Conservation (phyloP, 1,140 invertebrate species). For the Heliconius congener region DNA sequence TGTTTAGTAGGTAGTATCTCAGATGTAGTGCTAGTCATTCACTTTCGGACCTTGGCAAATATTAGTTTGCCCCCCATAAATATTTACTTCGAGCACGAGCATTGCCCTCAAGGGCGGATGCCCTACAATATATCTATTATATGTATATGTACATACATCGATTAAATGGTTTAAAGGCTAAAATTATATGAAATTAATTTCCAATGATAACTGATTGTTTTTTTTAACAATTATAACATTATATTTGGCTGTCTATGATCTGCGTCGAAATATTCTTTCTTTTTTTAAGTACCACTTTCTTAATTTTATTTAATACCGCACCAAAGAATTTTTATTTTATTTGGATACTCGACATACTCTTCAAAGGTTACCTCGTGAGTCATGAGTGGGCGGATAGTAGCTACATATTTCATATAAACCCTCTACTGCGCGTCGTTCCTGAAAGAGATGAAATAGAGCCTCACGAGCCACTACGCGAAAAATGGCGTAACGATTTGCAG, state of each 20-base stretch:
- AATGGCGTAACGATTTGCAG: constrained; percentile 82
- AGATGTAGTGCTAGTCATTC: not conserved
- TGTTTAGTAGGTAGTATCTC: not conserved
- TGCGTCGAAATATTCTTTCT: not conserved
- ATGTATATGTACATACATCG: not conserved
- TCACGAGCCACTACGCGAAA: constrained; percentile 66
- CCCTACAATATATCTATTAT: not conserved
- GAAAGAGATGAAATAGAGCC: constrained; percentile 71
- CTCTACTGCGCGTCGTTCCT: constrained; percentile 64
- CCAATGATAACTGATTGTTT: no score
- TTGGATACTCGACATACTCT: constrained; percentile 13
- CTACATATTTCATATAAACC: constrained; percentile 82
- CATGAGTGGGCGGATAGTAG: constrained; percentile 82
- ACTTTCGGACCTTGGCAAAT: not conserved
- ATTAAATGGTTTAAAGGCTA: not conserved
- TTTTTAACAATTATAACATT: no score
- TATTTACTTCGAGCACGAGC: constrained; percentile 1
- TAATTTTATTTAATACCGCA: not conserved
- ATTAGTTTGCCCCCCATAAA: not conserved
- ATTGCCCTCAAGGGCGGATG: not conserved
- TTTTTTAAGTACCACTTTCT: not conserved
- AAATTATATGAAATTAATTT: not conserved
- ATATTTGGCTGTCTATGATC: no score
- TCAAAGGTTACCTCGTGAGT: constrained; percentile 76
- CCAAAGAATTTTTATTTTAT: not conserved